Conservation (phyloP, 2,113 vertebrate genomes). For the Heterotis niloticus region DNA sequence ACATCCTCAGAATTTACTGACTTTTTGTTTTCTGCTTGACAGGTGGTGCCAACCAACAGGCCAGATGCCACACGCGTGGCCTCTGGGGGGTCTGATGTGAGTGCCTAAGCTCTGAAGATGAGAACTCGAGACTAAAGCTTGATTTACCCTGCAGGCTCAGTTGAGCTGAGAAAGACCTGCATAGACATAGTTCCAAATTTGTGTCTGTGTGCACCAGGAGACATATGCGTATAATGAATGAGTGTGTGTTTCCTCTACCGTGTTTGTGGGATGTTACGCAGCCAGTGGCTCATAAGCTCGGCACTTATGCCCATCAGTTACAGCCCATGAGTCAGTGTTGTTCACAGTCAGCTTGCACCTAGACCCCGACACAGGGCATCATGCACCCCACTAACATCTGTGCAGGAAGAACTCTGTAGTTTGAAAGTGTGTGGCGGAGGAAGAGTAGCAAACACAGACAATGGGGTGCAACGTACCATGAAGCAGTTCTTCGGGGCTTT, state of each 20-base stretch:
- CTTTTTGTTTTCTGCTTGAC: constrained; percentile 17
- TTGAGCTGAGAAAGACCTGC: not conserved
- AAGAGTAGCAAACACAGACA: not conserved
- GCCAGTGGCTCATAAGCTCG: not conserved
- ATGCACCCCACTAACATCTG: not conserved
- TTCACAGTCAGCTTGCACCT: too few species aligned
- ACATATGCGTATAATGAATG: too few species aligned
- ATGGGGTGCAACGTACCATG: not conserved
- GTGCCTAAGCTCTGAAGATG: not conserved
- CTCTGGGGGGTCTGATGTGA: not conserved
- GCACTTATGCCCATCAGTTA: not conserved
- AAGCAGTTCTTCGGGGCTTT: too few species aligned
- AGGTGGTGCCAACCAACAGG: constrained; percentile 16
- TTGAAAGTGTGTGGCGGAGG: not conserved
- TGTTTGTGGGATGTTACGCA: not conserved
- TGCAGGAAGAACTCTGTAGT: not conserved
- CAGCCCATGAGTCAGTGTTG: not conserved
- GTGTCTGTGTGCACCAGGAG: too few species aligned
- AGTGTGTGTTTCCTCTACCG: not conserved
- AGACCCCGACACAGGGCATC: not conserved
- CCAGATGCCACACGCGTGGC: constrained; percentile 18
- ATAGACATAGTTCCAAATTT: not conserved
- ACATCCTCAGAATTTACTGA: constrained; percentile 4
- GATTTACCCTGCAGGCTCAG: not conserved
- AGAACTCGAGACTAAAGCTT: not conserved